Percentiles rank a stretch among this genome's conserved stretches.
These are phyloP conservation scores for Sminthopsis crassicaudata DNA, from an alignment of 2,113 vertebrate genomes.

Conservation along the genomic window DNA sequence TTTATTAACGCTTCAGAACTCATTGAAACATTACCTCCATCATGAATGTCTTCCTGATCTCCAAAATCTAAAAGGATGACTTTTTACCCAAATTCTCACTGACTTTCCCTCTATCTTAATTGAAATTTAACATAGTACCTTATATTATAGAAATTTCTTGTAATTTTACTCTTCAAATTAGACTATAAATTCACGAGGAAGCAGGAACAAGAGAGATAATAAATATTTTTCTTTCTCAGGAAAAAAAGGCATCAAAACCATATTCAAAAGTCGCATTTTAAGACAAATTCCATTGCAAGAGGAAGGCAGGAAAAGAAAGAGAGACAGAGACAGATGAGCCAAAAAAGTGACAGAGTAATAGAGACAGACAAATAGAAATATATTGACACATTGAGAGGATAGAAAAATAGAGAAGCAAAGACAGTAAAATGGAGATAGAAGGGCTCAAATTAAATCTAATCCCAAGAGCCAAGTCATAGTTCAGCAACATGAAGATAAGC, in stretches of 20 bases:
- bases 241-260: neutral
- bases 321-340: neutral
- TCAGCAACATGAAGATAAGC: neutral
- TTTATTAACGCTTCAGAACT: neutral
- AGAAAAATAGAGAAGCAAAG: neutral
- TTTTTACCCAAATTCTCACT: neutral
- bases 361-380: neutral
- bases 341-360: neutral
- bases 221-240: neutral
- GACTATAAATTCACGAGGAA: neutral
- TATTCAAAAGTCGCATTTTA: neutral
- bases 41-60: neutral
- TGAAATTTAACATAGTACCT: neutral
- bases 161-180: neutral
- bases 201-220: neutral
- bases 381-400: neutral
- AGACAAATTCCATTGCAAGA: neutral
- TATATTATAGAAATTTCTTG: neutral
- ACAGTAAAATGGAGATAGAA: neutral
- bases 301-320: neutral
- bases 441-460: neutral
- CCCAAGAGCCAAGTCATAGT: neutral
- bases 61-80: neutral
- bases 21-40: neutral
- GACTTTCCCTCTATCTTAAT: neutral